A percentile compares a stretch with the other conserved stretches of the same genome.
Conservation (phyloP, 2,888 invertebrate species). For the Neoaliturus tenellus region DNA sequence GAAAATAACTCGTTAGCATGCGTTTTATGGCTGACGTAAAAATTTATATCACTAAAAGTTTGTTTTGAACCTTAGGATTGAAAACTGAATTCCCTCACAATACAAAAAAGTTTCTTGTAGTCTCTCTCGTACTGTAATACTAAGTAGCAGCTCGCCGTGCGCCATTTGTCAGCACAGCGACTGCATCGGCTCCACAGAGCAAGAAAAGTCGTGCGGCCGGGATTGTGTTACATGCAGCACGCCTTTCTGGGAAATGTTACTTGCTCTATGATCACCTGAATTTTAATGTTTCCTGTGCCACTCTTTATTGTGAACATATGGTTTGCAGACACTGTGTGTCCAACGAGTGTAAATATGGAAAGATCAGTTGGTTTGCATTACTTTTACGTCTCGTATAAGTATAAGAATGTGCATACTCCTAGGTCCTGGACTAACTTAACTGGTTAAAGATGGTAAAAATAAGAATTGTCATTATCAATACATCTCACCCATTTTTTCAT, state of each 20-base stretch:
- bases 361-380: background rate
- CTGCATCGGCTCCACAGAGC: background rate
- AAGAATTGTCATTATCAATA: no score
- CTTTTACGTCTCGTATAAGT: background rate
- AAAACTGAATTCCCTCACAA: no score
- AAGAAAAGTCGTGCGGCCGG: background rate
- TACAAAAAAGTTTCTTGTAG: no score
- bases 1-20: no score
- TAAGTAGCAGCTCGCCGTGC: background rate
- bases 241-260: conserved; percentile 45
- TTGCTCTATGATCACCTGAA: conserved; percentile 35
- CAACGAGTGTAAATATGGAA: no score
- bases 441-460: no score
- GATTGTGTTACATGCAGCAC: conserved; percentile 3
- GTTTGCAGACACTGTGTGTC: background rate
- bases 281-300: background rate
- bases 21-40: no score
- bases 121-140: background rate
- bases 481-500: no score
- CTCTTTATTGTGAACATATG: conserved; percentile 8
- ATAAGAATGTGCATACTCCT: background rate
- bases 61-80: no score
- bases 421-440: no score
- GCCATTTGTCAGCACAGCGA: background rate
- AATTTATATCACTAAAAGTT: no score